These are phyloP conservation scores for Phylloscopus trochiloides DNA, from an alignment of 2,113 vertebrate species.

Conservation along the genomic window DNA sequence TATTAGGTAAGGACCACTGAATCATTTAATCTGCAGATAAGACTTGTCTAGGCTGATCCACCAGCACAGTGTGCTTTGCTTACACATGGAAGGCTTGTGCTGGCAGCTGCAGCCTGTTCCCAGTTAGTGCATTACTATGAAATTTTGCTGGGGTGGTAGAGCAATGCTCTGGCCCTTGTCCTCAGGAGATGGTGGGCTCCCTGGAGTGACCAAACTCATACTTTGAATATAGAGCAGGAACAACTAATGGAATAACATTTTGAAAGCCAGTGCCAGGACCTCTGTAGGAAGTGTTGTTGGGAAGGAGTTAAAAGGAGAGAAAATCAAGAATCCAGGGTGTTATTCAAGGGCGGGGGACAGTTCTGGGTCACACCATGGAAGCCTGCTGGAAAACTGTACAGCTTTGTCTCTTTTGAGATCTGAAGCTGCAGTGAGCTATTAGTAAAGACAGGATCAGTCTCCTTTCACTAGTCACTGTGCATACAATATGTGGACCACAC, in stretches of 20 bases:
- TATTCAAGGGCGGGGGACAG: not conserved
- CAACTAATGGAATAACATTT: not conserved
- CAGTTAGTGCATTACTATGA: not conserved
- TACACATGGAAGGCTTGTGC: not conserved
- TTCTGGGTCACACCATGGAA: not conserved
- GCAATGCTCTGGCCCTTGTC: not conserved
- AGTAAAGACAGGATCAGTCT: not conserved
- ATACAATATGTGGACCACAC: not conserved
- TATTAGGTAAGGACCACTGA: constrained; percentile 61
- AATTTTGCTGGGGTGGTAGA: not conserved
- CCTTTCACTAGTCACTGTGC: not conserved
- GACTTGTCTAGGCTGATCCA: constrained; percentile 39
- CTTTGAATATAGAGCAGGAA: not conserved
- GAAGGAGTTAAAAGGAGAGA: not conserved
- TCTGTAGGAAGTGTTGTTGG: not conserved
- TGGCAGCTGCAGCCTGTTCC: not conserved
- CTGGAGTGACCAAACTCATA: accelerated
- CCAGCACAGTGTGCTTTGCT: not conserved
- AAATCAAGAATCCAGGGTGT: not conserved
- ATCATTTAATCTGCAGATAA: constrained; percentile 59
- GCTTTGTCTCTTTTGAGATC: not conserved
- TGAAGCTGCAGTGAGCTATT: not conserved
- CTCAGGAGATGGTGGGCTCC: not conserved
- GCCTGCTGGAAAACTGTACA: not conserved
- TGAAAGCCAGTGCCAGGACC: not conserved